These are phyloP conservation scores for Tetragnatha versicolor DNA, from an alignment of 1,140 invertebrate genomes.

Conservation along the genomic window DNA sequence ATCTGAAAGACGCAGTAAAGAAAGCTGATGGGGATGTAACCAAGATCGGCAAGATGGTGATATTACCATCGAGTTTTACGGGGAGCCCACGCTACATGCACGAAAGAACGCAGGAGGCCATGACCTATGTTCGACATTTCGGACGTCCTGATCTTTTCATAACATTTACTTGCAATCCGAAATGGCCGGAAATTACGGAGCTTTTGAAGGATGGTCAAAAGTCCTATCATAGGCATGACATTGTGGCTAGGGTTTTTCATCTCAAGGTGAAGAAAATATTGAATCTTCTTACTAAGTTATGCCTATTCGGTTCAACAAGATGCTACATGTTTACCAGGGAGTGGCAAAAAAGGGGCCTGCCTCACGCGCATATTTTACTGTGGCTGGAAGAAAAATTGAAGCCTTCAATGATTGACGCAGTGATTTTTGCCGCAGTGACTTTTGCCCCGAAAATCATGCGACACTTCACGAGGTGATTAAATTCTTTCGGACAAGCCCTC, in stretches of 20 bases:
- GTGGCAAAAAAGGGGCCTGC: conserved; percentile 64
- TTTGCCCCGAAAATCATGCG: too few species aligned
- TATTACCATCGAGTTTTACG: conserved; percentile 59
- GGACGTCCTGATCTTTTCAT: conserved; percentile 66
- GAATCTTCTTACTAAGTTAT: too few species aligned
- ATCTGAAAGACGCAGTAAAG: conserved; percentile 51
- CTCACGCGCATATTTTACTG: conserved; percentile 64
- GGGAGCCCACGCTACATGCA: conserved; percentile 65
- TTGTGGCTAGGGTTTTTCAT: too few species aligned
- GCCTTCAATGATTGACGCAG: too few species aligned
- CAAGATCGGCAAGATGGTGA: conserved; percentile 53
- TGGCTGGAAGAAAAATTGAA: too few species aligned
- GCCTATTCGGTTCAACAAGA: not conserved
- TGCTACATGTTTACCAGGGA: conserved; percentile 41
- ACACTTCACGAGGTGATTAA: too few species aligned
- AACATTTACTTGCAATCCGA: conserved; percentile 67
- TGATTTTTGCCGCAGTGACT: too few species aligned
- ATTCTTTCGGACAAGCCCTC: too few species aligned
- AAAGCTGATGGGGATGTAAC: conserved; percentile 55
- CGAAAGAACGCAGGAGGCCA: conserved; percentile 64
- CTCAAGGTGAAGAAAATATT: too few species aligned
- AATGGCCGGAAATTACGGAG: conserved; percentile 63
- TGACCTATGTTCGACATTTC: conserved; percentile 66
- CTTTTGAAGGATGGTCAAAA: conserved; percentile 59
- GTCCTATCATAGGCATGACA: conserved; percentile 4